Percentiles rank a stretch among this genome's conserved stretches.
Conservation (phyloP, 2,888 invertebrate species). For the Agrotis segetum region DNA sequence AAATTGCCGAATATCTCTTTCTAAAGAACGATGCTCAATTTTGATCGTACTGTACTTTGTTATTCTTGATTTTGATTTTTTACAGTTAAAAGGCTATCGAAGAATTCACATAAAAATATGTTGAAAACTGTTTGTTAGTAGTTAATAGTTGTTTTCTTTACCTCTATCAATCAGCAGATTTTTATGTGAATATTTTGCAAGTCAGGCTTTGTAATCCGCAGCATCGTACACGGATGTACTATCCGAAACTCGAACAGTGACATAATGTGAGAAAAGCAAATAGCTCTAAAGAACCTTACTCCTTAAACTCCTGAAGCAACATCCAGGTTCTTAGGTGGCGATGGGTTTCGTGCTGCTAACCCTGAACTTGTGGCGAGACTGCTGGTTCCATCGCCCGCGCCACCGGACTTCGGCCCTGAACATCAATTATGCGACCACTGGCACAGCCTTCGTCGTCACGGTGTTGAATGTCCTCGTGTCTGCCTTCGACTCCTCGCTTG, state of each 20-base stretch:
- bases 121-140: too few species aligned
- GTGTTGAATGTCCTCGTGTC: conserved; percentile 94
- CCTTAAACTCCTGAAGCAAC: conserved; percentile 47
- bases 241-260: not conserved
- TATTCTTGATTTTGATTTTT: not conserved
- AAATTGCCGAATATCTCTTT: too few species aligned
- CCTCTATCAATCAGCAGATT: not conserved
- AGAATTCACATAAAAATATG: not conserved
- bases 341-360: conserved; percentile 94
- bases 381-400: conserved; percentile 93
- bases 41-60: not conserved
- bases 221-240: not conserved
- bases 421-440: conserved; percentile 94
- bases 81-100: not conserved
- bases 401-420: conserved; percentile 93
- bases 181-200: not conserved
- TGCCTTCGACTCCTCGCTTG: conserved; percentile 94
- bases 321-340: conserved; percentile 90
- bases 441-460: conserved; percentile 93
- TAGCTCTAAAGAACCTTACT: not conserved
- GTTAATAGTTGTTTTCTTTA: not conserved
- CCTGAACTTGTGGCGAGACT: conserved; percentile 94
- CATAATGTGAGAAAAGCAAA: not conserved
- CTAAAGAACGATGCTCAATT: too few species aligned
- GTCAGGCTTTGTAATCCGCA: not conserved